phyloP scores from a whole-genome alignment of 2,113 vertebrate genomes.

The Oryzias javanicus region DNA sequence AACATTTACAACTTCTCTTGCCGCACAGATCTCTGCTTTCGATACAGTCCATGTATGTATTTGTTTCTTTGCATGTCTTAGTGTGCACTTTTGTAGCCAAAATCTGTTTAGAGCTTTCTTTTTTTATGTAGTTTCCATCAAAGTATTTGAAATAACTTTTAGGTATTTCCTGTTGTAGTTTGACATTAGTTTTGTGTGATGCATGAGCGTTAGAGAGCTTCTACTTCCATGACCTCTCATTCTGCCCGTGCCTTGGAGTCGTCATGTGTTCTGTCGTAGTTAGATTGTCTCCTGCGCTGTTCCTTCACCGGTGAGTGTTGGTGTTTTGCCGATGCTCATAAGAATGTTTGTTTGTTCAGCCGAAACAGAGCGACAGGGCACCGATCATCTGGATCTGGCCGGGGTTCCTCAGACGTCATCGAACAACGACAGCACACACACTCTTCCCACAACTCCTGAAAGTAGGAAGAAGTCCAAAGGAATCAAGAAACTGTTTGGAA shows the following conservation, averaged over 20 bases:
- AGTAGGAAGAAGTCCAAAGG: constrained; percentile 91
- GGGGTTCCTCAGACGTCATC: constrained; percentile 80
- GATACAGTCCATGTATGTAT: constrained; percentile 22
- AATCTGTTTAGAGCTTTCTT: not conserved
- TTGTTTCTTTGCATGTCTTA: constrained; percentile 59
- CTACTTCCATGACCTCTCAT: constrained; percentile 13
- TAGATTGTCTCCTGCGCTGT: constrained; percentile 20
- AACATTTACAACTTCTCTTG: constrained; percentile 21
- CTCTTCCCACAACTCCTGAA: constrained; percentile 85
- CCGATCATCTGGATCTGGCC: constrained; percentile 88
- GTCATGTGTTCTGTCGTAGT: constrained; percentile 12
- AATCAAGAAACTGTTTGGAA: constrained; percentile 94
- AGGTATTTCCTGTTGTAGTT: not conserved
- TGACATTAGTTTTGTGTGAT: constrained; percentile 8
- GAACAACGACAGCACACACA: constrained; percentile 79
- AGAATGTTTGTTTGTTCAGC: constrained; percentile 75
- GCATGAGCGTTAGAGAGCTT: constrained; percentile 43
- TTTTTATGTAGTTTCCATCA: constrained; percentile 16
- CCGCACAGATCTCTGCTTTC: constrained; percentile 20
- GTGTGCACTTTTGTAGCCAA: constrained; percentile 3
- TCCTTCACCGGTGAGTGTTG: not conserved
- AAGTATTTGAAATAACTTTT: not conserved
- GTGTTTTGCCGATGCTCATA: constrained; percentile 3
- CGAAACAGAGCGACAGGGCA: constrained; percentile 86
- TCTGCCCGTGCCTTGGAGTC: constrained; percentile 18